Percentiles rank a stretch among this genome's conserved stretches.
Conservation (phyloP, 1,140 invertebrate species). For the Hyles vespertilio region DNA sequence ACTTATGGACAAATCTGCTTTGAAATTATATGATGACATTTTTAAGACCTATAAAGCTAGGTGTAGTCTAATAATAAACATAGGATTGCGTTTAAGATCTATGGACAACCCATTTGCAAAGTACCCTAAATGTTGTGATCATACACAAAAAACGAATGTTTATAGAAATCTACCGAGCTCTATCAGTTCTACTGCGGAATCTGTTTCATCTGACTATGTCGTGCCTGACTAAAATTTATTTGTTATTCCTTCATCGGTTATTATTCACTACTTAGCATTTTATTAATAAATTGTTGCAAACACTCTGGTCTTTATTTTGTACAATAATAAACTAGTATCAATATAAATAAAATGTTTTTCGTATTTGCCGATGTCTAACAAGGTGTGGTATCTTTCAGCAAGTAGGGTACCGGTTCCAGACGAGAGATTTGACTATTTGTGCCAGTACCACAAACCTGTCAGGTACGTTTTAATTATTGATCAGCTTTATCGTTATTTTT, state of each 20-base stretch:
- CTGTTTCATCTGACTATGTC: not conserved
- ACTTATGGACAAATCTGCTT: slow-evolving; percentile 24
- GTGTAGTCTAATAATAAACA: slow-evolving; percentile 50
- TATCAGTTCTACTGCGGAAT: slow-evolving; percentile 3
- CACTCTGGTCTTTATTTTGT: not conserved
- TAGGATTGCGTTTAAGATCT: slow-evolving; percentile 58
- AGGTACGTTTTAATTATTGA: slow-evolving; percentile 81
- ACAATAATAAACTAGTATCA: no score
- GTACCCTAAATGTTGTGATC: slow-evolving; percentile 54
- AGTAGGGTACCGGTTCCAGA: slow-evolving; percentile 99
- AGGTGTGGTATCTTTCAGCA: slow-evolving; percentile 71
- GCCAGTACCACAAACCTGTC: slow-evolving; percentile 94
- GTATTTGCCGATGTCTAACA: slow-evolving; percentile 19
- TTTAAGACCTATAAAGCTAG: slow-evolving; percentile 52
- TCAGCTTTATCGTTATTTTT: no score
- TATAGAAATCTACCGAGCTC: not conserved
- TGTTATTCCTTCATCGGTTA: no score
- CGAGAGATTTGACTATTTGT: slow-evolving; percentile 93
- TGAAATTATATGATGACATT: slow-evolving; percentile 52
- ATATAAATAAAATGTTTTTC: no score
- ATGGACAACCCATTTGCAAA: slow-evolving; percentile 65
- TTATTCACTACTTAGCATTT: no score
- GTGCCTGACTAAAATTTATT: no score
- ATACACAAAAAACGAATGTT: not conserved
- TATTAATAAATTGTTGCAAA: slow-evolving; percentile 2